These are phyloP conservation scores for Microchirus variegatus DNA, from an alignment of 2,797 vertebrate species.

Conservation along the genomic window DNA sequence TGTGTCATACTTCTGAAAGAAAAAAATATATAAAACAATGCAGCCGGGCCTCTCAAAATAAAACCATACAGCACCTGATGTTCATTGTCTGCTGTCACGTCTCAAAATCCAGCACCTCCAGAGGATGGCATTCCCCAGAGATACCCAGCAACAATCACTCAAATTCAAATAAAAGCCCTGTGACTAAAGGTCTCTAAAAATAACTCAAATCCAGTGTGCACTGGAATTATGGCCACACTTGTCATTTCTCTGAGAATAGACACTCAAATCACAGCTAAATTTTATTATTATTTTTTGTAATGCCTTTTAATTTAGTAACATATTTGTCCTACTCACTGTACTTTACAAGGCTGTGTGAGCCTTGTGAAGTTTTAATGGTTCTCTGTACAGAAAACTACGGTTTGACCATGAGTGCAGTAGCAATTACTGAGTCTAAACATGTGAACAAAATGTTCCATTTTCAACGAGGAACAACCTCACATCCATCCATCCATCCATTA, in stretches of 20 bases:
- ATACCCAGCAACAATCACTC: slow-evolving; percentile 30
- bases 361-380: too few relatives aligned
- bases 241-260: slow-evolving; percentile 36
- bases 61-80: slow-evolving; percentile 43
- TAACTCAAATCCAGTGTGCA: slow-evolving; percentile 18
- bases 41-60: slow-evolving; percentile 19
- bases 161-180: slow-evolving; percentile 26
- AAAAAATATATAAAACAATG: slow-evolving; percentile 24
- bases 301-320: too few relatives aligned
- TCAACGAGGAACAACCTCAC: too few relatives aligned
- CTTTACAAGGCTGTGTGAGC: too few relatives aligned
- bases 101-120: slow-evolving; percentile 23
- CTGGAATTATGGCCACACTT: slow-evolving; percentile 22
- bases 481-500: too few relatives aligned
- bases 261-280: slow-evolving; percentile 5
- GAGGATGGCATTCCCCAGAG: slow-evolving; percentile 30
- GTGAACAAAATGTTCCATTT: too few relatives aligned
- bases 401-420: too few relatives aligned
- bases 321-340: too few relatives aligned
- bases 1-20: not conserved
- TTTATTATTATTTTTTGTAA: too few relatives aligned
- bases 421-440: too few relatives aligned
- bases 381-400: too few relatives aligned
- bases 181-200: slow-evolving; percentile 39
- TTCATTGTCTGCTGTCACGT: not conserved